phyloP scores from a whole-genome alignment of 1,140 invertebrate species.

The Oncopodura yosiiana region DNA sequence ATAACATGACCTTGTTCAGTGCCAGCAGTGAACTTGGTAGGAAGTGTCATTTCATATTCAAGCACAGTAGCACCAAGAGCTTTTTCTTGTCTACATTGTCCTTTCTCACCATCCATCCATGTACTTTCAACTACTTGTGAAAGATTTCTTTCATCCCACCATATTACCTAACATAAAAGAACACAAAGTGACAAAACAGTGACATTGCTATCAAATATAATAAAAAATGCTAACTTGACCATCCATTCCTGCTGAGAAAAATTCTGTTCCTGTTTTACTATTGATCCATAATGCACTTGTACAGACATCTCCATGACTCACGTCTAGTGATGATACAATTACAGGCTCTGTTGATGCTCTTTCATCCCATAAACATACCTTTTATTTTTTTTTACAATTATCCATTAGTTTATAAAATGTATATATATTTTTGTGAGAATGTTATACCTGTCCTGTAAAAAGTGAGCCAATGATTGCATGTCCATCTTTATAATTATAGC shows the following conservation, averaged over 20 bases:
- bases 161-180: too few relatives aligned
- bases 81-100: constrained; percentile 38
- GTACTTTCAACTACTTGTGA: constrained; percentile 66
- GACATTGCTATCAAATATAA: too few relatives aligned
- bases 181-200: too few relatives aligned
- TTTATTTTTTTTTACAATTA: too few relatives aligned
- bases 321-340: constrained; percentile 52
- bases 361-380: constrained; percentile 65
- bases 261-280: constrained; percentile 73
- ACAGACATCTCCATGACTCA: constrained; percentile 67
- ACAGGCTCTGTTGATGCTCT: constrained; percentile 58
- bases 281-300: constrained; percentile 68
- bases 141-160: constrained; percentile 80
- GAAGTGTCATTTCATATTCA: constrained; percentile 83
- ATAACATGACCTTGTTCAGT: constrained; percentile 53
- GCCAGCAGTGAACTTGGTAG: constrained; percentile 66
- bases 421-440: too few relatives aligned
- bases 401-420: too few relatives aligned
- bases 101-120: constrained; percentile 64
- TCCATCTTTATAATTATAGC: constrained; percentile 86
- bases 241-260: constrained; percentile 79
- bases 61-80: constrained; percentile 69
- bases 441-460: constrained; percentile 65
- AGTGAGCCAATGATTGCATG: constrained; percentile 76
- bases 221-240: too few relatives aligned